Base-by-base conservation (phyloP, 2,113 vertebrate genomes). In the Murina feae region DNA sequence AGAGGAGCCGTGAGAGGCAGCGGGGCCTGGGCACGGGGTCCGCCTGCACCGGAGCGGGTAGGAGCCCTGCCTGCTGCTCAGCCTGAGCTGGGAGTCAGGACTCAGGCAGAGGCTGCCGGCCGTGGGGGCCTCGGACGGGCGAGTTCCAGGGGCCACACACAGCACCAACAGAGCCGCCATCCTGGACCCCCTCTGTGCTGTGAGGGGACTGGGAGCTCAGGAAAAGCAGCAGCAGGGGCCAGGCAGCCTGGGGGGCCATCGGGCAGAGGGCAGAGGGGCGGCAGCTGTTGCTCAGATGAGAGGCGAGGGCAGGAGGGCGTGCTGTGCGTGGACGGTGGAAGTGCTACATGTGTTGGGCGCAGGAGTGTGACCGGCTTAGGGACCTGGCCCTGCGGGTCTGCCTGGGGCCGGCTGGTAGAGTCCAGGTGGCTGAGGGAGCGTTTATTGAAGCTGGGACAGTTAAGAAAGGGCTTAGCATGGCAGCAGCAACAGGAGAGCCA, bases 141-240 rank as follows among this genome's bases (percentile, higher is more conserved):
- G 4, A 7, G 60, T 75, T 75, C 21, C 4, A 14, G n/a, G 65
- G 25, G 28, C 4, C 1, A 9, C 25, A 68, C 44, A 17, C 23
- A 25, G 0, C 0, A 35, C 28, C 0, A 4, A 21, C 23, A 11
- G 14, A 69, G 23, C 49, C 71, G 44, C 6, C 25, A 0, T 71
- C 51, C 1, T 2, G 37, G 76, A 17, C 35, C 55, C 21, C 1
- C 10, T 81, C 63, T 79, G 32, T 72, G 37, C 42, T 44, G 10
- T 9, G 60, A 65, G 35, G 63, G 9, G 13, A 6, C 1, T 7
- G 0, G 0, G 11, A 37, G 47, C 37, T 9, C 30, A 5, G 51
- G 18, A 53, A 17, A 71, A 47, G 21, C 28, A 10, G 16, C 39
- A 68, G 39, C 47, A 35, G 49, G n/a, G 37, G 35, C 21, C 21